These are phyloP conservation scores for Anabas testudineus DNA, from an alignment of 2,797 vertebrate species.

Conservation along the genomic window DNA sequence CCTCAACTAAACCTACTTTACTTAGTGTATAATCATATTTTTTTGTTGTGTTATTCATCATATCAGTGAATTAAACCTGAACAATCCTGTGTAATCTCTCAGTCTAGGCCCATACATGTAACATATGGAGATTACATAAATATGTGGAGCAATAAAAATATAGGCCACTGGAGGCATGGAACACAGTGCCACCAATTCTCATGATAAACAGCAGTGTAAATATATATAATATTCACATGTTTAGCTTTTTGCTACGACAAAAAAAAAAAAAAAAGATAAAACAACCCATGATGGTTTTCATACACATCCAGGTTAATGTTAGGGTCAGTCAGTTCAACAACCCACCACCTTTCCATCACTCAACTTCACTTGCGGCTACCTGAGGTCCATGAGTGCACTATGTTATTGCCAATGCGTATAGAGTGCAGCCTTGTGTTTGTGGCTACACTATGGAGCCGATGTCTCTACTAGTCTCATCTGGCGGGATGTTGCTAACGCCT, in stretches of 20 bases:
- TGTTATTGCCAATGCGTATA: constrained; percentile 19
- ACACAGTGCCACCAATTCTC: constrained; percentile 45
- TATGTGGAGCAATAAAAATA: constrained; percentile 69
- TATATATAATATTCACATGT: no score
- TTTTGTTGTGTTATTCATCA: constrained; percentile 35
- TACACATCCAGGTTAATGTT: neutral
- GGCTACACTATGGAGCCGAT: constrained; percentile 33
- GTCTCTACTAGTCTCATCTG: constrained; percentile 74
- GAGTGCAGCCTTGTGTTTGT: constrained; percentile 40
- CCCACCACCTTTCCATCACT: neutral
- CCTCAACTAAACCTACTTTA: neutral
- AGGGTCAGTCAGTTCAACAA: constrained; percentile 3
- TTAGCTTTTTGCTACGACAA: constrained; percentile 9
- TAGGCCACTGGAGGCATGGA: constrained; percentile 70
- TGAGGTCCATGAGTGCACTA: constrained; percentile 6
- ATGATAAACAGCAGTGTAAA: constrained; percentile 8
- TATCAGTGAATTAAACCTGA: constrained; percentile 52
- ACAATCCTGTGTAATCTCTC: constrained; percentile 54
- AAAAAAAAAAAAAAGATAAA: no score
- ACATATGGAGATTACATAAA: constrained; percentile 66
- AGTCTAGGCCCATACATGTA: constrained; percentile 22
- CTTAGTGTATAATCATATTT: constrained; percentile 31
- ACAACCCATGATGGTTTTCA: constrained; percentile 20
- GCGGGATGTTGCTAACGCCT: constrained; percentile 66
- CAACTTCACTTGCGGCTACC: constrained; percentile 6